Percentiles rank a stretch among this genome's conserved stretches.
Conservation (phyloP, 37 sponge, comb jelly and placozoan species). For the Cladorhizidae sp. region DNA sequence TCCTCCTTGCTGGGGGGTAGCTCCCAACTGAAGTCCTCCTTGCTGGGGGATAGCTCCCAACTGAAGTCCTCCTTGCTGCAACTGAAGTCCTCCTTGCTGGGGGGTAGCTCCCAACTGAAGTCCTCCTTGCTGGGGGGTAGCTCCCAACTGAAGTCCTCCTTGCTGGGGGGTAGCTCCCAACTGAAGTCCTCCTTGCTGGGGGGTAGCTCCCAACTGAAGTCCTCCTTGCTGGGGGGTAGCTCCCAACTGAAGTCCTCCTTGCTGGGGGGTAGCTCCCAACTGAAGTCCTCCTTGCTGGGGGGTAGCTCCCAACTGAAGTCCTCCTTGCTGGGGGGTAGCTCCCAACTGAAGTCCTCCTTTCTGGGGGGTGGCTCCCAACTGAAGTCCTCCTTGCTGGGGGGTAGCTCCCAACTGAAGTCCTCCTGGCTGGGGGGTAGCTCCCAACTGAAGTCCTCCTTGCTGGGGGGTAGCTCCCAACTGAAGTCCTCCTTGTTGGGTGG, state of each 20-base stretch:
- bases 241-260: slow-evolving; percentile 3
- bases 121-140: neutral
- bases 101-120: slow-evolving; percentile 19
- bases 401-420: slow-evolving; percentile 21
- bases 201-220: slow-evolving; percentile 17
- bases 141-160: too few relatives aligned
- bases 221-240: neutral
- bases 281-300: slow-evolving; percentile 9
- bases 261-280: neutral
- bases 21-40: slow-evolving; percentile 3
- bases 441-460: slow-evolving; percentile 1
- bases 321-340: neutral
- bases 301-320: slow-evolving; percentile 2
- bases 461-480: neutral
- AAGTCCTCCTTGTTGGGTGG: neutral
- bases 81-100: neutral
- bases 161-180: neutral
- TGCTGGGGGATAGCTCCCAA: neutral
- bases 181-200: neutral
- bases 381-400: neutral
- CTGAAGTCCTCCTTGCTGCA: slow-evolving; percentile 1
- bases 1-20: neutral
- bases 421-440: neutral
- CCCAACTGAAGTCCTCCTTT: slow-evolving; percentile 16
- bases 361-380: neutral